Conservation (phyloP, 2,888 invertebrate species). For the Eudasyphora cyanicolor region DNA sequence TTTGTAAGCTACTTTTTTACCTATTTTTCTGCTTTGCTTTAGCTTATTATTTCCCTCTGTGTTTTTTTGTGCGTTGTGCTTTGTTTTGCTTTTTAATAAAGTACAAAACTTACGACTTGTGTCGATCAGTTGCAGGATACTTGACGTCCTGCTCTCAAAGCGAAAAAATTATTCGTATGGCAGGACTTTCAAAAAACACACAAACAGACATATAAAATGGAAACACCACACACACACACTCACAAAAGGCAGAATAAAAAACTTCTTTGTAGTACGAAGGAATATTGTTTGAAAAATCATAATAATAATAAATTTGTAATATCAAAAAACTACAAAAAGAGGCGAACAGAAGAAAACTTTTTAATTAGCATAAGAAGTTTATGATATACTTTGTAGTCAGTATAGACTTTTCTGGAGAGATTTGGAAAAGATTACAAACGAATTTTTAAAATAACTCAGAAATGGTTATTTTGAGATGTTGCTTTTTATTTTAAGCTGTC, state of each 20-base stretch:
- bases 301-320: conserved; percentile 63
- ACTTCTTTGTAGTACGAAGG: conserved; percentile 31
- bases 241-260: conserved; percentile 16
- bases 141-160: conserved; percentile 56
- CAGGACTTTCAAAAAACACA: conserved; percentile 55
- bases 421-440: background rate
- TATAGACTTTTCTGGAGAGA: conserved; percentile 5
- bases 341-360: conserved; percentile 65
- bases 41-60: conserved; percentile 55
- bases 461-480: background rate
- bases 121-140: conserved; percentile 65
- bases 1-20: conserved; percentile 47
- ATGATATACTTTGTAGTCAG: conserved; percentile 54
- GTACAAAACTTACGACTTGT: conserved; percentile 66
- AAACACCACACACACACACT: conserved; percentile 39
- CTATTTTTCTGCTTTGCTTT: conserved; percentile 39
- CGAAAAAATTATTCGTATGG: conserved; percentile 28
- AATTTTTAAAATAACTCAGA: too few species aligned
- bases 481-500: too few species aligned
- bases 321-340: conserved; percentile 36
- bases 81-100: conserved; percentile 47
- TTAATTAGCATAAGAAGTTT: conserved; percentile 68
- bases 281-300: conserved; percentile 61
- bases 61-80: conserved; percentile 37
- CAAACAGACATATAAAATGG: background rate